phyloP scores from a whole-genome alignment of 2,797 vertebrate genomes.

The Sciurus vulgaris region DNA sequence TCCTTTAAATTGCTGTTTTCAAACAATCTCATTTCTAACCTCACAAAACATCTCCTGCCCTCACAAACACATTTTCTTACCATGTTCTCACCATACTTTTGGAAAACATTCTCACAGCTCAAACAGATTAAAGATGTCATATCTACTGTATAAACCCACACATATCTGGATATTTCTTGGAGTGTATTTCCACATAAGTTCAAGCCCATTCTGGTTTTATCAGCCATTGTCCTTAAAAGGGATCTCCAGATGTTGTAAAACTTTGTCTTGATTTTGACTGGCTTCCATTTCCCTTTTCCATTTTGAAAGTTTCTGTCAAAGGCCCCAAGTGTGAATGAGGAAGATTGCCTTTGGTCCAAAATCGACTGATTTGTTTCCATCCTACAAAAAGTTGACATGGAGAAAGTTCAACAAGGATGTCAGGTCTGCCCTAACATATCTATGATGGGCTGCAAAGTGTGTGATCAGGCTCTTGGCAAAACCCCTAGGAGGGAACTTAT shows the following conservation, averaged over 20 bases:
- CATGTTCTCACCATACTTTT: constrained; percentile 31
- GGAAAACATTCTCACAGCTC: constrained; percentile 60
- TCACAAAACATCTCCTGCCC: not conserved
- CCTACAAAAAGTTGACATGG: constrained; percentile 15
- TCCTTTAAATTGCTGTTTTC: not conserved
- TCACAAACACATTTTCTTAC: constrained; percentile 41
- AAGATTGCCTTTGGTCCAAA: constrained; percentile 35
- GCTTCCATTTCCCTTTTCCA: constrained; percentile 66
- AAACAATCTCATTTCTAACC: constrained; percentile 43
- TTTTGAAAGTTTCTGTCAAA: constrained; percentile 66
- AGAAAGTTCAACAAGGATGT: constrained; percentile 55
- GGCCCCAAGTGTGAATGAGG: constrained; percentile 54
- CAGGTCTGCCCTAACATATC: constrained; percentile 41
- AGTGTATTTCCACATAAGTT: constrained; percentile 60
- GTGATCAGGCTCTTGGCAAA: constrained; percentile 53
- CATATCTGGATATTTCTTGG: constrained; percentile 50
- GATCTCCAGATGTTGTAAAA: constrained; percentile 81
- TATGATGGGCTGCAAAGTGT: constrained; percentile 58
- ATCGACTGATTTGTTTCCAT: constrained; percentile 55
- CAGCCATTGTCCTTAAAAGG: constrained; percentile 73
- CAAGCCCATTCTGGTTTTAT: constrained; percentile 68
- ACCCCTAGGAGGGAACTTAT: constrained; percentile 41
- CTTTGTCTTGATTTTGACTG: constrained; percentile 69
- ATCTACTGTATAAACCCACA: constrained; percentile 13
- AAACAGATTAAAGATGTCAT: constrained; percentile 65